Evolutionary conservation across 92 coral and sea anemone genomes (phyloP).

Genomic region (Bergia sp.): DNA sequence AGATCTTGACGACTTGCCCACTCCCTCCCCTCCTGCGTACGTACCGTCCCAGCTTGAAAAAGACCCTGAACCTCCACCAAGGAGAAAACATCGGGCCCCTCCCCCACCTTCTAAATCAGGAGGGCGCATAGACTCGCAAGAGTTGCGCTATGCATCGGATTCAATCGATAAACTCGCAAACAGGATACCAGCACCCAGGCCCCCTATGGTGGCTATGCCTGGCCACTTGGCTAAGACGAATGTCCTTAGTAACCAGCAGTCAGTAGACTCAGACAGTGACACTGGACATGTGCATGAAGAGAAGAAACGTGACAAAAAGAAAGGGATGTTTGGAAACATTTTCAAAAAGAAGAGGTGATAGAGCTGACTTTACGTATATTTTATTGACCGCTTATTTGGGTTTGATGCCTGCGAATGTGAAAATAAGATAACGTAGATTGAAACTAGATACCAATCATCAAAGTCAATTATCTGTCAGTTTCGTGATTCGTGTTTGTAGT

Average conservation of each 20-base stretch:
- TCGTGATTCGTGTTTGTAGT: neutral
- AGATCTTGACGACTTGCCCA: conserved; percentile 48
- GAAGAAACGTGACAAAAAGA: conserved; percentile 83
- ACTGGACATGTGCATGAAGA: conserved; percentile 57
- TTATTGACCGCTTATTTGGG: neutral
- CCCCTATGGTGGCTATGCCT: conserved; percentile 55
- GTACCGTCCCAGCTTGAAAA: conserved; percentile 59
- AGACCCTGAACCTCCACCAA: conserved; percentile 66
- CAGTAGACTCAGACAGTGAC: conserved; percentile 41
- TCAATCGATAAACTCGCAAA: conserved; percentile 51
- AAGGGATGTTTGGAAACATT: conserved; percentile 91
- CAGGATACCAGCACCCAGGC: conserved; percentile 58
- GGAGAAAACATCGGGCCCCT: conserved; percentile 65
- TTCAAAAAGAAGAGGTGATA: conserved; percentile 83
- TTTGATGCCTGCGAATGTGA: too few relatives aligned
- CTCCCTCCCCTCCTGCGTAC: conserved; percentile 61
- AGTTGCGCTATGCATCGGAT: conserved; percentile 48
- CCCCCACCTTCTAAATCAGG: conserved; percentile 71
- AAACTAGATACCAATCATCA: neutral
- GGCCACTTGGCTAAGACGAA: conserved; percentile 34
- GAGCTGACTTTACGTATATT: neutral
- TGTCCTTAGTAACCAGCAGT: conserved; percentile 40
- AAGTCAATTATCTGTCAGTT: neutral
- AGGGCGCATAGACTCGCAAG: conserved; percentile 72
- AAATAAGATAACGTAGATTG: neutral